A percentile compares a stretch with the other conserved stretches of the same genome.
phyloP scores from a whole-genome alignment of 2,113 vertebrate species.

The Erythrocercus mccallii region DNA sequence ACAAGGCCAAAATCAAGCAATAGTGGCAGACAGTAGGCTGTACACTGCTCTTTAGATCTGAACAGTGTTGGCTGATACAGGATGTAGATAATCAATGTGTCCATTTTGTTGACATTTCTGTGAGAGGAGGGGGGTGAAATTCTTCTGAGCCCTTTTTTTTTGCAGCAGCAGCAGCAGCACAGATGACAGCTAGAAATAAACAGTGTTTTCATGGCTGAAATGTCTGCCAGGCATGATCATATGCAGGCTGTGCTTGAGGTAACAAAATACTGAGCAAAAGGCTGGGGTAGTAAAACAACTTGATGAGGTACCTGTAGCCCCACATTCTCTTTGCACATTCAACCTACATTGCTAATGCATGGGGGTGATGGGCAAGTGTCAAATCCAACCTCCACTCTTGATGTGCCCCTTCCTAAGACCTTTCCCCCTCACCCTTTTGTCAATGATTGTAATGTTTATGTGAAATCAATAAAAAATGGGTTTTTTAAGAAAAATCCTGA shows the following conservation, averaged over 20 bases:
- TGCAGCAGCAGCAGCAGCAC: neutral
- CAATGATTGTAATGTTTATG: neutral
- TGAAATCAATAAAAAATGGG: neutral
- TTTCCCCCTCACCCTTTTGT: neutral
- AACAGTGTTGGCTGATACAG: neutral
- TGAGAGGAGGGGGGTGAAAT: neutral
- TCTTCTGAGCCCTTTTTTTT: neutral
- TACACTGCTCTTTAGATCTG: neutral
- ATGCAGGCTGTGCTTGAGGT: neutral
- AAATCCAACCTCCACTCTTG: neutral
- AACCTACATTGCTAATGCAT: neutral
- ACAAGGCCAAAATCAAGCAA: neutral
- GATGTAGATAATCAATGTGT: slow-evolving; percentile 27
- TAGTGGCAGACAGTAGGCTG: neutral
- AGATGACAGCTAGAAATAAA: slow-evolving; percentile 25
- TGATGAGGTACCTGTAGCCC: neutral
- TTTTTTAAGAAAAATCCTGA: neutral
- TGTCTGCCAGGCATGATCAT: neutral
- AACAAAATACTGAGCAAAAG: neutral
- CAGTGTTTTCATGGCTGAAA: neutral
- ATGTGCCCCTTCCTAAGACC: neutral
- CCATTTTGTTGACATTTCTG: slow-evolving; percentile 13
- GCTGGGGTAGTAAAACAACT: neutral
- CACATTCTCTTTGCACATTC: neutral
- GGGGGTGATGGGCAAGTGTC: fast-evolving